Base-by-base conservation (phyloP, 35 echinoderm and acorn worm genomes). In the Heliocidaris tuberculata region DNA sequence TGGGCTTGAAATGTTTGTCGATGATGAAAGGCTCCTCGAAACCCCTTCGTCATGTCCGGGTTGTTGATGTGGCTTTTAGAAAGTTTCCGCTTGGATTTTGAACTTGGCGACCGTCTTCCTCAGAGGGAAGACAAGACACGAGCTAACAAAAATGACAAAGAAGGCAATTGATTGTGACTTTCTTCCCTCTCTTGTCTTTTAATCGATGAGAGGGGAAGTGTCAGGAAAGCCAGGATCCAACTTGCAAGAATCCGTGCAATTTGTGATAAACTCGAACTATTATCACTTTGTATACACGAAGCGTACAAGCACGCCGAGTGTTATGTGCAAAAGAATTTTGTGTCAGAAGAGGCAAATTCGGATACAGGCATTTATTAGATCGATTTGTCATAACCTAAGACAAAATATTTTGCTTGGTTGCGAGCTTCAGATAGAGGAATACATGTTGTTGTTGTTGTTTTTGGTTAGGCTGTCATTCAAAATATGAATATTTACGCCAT, bases 31-130 rank as follows among this genome's bases (percentile, higher is more conserved):
- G 47, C 31, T 89, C 87, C 11, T 89, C 47, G 31, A 89, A 89
- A 89, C 31, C 31, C 70, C 87, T 89, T 89, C 24, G 87, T 89
- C 87, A 89, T 48, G 87, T 89, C 87, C 87, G 87, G 87, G 31
- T 89, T 32, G 47, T 47, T 47, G 31, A 32, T 89, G 87, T 48
- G 87, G 87, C 87, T 89, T 89, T 89, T n/a, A 19, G 31, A 89
- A 89, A n/a, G 87, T 89, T 89, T 89, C 87, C 87, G 87, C 87
- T 89, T 48, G 87, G 87, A 89, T 89, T 89, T 89, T 48, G 87
- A 89, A 89, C 47, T 89, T 89, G 87, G 87, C 87, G 87, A 89
- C 87, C 47, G 87, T 89, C 31, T 89, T 89, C 87, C 87, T 89
- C 32, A 47, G 31, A 89, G 87, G 65, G 87, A 89, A 89, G 29